These are phyloP conservation scores for Drepanosiphum platanoidis DNA, from an alignment of 2,888 invertebrate genomes.

Conservation along the genomic window DNA sequence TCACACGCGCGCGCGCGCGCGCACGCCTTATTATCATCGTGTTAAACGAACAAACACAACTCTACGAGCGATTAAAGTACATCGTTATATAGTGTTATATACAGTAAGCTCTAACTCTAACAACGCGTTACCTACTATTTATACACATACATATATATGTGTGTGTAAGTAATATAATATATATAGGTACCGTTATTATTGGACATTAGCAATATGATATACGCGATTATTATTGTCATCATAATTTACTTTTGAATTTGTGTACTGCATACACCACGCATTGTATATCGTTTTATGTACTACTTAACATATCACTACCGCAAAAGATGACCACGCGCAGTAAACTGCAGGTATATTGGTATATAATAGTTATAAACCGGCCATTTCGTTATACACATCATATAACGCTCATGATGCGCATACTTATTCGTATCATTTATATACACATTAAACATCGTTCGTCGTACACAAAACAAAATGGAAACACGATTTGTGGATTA, in stretches of 20 bases:
- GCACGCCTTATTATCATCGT: neutral
- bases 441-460: neutral
- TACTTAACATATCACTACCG: too few relatives aligned
- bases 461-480: slow-evolving; percentile 15
- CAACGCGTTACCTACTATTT: neutral
- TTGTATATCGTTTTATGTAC: too few relatives aligned
- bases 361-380: too few relatives aligned
- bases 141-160: neutral
- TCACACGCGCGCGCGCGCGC: too few relatives aligned
- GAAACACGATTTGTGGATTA: slow-evolving; percentile 24
- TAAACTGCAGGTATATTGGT: too few relatives aligned
- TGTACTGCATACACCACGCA: neutral
- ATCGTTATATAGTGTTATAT: too few relatives aligned
- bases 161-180: neutral
- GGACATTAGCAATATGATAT: slow-evolving; percentile 20
- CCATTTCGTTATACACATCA: too few relatives aligned
- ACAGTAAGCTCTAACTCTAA: too few relatives aligned
- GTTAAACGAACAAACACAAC: slow-evolving; percentile 13
- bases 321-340: too few relatives aligned
- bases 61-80: neutral
- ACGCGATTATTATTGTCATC: slow-evolving; percentile 21
- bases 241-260: slow-evolving; percentile 27
- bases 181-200: neutral
- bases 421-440: neutral
- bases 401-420: too few relatives aligned